phyloP scores from a whole-genome alignment of 2,888 invertebrate genomes.

The Mesoligia furuncula region DNA sequence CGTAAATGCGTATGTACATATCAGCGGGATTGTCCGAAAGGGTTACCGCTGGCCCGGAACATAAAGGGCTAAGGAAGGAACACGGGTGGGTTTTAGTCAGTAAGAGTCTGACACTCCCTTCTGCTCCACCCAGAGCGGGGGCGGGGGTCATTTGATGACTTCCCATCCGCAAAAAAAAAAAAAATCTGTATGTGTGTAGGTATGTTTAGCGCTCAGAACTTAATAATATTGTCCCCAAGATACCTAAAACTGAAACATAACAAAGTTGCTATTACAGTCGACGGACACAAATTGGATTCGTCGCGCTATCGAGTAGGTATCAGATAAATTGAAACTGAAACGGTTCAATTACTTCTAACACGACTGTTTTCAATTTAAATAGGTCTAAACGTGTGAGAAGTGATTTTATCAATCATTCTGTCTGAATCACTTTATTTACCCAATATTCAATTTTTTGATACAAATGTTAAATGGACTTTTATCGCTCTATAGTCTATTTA shows the following conservation, averaged over 20 bases:
- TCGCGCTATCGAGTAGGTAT: conserved; percentile 7
- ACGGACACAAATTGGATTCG: conserved; percentile 38
- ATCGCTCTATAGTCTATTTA: no score
- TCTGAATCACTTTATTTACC: background rate
- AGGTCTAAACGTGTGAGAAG: conserved; percentile 13
- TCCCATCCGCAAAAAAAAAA: no score
- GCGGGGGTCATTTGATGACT: no score
- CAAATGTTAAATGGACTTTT: background rate
- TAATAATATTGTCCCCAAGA: background rate
- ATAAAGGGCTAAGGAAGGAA: no score
- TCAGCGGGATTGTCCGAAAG: no score
- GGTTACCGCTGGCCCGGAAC: no score
- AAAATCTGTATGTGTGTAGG: no score
- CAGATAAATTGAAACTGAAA: conserved; percentile 27
- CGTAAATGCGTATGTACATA: no score
- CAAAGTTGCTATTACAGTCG: background rate
- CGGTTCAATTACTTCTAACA: conserved; percentile 23
- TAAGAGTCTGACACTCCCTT: no score
- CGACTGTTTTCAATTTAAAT: conserved; percentile 9
- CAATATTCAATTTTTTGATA: background rate
- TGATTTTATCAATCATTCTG: background rate
- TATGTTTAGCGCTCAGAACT: background rate
- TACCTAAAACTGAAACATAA: conserved; percentile 12
- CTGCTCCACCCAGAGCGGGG: no score
- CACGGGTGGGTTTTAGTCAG: no score